Base-by-base conservation (phyloP, 2,888 invertebrate species). In the Malacosoma neustria region DNA sequence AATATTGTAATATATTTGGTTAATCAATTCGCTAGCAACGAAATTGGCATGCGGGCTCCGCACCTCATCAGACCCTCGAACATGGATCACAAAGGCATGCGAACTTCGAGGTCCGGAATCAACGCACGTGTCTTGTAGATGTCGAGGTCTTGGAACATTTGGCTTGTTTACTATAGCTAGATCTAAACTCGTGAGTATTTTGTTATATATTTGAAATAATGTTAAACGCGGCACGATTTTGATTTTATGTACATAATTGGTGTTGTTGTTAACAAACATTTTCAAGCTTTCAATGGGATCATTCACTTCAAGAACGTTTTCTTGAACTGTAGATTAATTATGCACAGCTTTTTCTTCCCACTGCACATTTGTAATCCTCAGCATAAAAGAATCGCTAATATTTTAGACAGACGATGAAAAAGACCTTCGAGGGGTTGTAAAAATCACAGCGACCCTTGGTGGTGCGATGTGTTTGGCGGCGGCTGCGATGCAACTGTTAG, bases 51-150 rank as follows among this genome's bases (percentile, higher is more conserved):
- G 77, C 42, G 87, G 71, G 34, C 67, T 72, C 43, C 81, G 87
- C 36, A 84, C 76, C 44, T 67, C 66, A 9, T 84, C 60, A 54
- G 88, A 71, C 63, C 90, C 79, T 43, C 66, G 63, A 57, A 85
- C 65, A 33, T 87, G 64, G 81, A 76, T 54, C 61, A 85, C 65
- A 49, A 79, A 59, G 59, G 73, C 72, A 5, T 81, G 82, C 37
- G 76, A 81, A 31, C 70, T 77, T 34, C 69, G 75, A n/a, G 63
- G 77, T 29, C 79, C 77, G 1, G 77, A 81, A 40, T 58, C 70
- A 0, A 59, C 70, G 1, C 72, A 72, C 40, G 72, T 74, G 29
- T 60, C 69, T 3, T 85, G 84, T 47, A 65, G 72, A 4, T 85
- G 84, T 43, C 61, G 71, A 0, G 77, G 79, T 0, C 56, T 75